These are phyloP conservation scores for Trematocara variabile DNA, from an alignment of 2,113 vertebrate species.

Conservation along the genomic window DNA sequence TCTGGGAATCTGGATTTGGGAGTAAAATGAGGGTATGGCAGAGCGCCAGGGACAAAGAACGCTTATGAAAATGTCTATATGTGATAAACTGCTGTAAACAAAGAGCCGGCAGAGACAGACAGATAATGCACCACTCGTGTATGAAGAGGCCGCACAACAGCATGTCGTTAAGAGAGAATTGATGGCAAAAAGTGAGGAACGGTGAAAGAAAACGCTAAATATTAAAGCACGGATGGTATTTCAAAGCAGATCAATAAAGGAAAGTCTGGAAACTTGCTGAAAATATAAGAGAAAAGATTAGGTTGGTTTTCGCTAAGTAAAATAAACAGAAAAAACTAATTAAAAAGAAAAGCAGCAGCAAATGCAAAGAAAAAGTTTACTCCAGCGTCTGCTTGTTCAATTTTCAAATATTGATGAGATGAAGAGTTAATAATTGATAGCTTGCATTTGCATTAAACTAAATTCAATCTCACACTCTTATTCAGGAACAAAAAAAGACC, in stretches of 20 bases:
- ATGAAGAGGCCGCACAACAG: neutral
- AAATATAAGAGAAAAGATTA: neutral
- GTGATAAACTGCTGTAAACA: conserved; percentile 9
- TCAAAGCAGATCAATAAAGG: neutral
- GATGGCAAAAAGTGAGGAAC: neutral
- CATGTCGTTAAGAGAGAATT: neutral
- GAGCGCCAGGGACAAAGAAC: neutral
- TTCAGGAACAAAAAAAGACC: neutral
- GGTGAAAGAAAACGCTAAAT: neutral
- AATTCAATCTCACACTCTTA: neutral
- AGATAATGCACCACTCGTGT: neutral
- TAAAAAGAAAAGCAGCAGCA: neutral
- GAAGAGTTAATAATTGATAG: conserved; percentile 27
- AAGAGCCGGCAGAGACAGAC: neutral
- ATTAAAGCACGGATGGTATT: neutral
- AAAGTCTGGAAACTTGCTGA: neutral
- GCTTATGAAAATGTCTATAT: conserved; percentile 3
- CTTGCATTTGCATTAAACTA: neutral
- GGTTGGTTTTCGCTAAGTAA: neutral
- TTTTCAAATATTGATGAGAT: conserved; percentile 31
- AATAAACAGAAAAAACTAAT: neutral
- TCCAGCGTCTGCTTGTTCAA: neutral
- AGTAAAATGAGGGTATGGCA: conserved; percentile 6
- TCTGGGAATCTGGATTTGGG: neutral
- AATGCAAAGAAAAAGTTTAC: neutral